phyloP scores from a whole-genome alignment of 2,888 invertebrate genomes.

The Synergus laeviventris region DNA sequence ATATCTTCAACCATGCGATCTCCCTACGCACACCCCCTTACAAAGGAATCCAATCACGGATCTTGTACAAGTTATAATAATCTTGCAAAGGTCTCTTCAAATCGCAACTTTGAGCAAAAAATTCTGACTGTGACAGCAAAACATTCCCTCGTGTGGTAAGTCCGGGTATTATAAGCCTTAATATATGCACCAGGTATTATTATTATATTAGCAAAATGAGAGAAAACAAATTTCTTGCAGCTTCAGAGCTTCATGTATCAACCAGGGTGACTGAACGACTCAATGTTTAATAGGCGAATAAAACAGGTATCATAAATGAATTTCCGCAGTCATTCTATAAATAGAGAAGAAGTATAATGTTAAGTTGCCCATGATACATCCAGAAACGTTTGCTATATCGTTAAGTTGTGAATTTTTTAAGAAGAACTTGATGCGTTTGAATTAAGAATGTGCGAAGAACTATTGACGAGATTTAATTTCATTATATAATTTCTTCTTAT shows the following conservation, averaged over 20 bases:
- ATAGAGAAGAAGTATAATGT: neutral
- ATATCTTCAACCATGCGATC: slow-evolving; percentile 14
- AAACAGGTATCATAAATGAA: slow-evolving; percentile 34
- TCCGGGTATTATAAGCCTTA: neutral
- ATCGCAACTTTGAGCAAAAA: neutral
- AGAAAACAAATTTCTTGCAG: neutral
- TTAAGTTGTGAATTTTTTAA: neutral
- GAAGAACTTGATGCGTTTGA: neutral
- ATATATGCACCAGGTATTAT: neutral
- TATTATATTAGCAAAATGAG: neutral
- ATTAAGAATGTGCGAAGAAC: neutral
- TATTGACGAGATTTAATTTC: neutral
- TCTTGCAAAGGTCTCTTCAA: neutral
- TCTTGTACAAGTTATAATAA: slow-evolving; percentile 15
- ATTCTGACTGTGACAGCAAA: neutral
- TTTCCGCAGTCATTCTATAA: slow-evolving; percentile 29
- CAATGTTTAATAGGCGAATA: slow-evolving; percentile 23
- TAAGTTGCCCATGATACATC: neutral
- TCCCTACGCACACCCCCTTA: neutral
- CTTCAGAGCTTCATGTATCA: neutral
- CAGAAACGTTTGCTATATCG: neutral
- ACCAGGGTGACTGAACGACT: slow-evolving; percentile 27
- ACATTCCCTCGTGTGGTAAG: neutral
- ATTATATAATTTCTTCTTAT: no score
- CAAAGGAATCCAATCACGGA: slow-evolving; percentile 13